Evolutionary conservation across 2,113 vertebrate species (phyloP).

Genomic region (Dendrocopos noguchii): DNA sequence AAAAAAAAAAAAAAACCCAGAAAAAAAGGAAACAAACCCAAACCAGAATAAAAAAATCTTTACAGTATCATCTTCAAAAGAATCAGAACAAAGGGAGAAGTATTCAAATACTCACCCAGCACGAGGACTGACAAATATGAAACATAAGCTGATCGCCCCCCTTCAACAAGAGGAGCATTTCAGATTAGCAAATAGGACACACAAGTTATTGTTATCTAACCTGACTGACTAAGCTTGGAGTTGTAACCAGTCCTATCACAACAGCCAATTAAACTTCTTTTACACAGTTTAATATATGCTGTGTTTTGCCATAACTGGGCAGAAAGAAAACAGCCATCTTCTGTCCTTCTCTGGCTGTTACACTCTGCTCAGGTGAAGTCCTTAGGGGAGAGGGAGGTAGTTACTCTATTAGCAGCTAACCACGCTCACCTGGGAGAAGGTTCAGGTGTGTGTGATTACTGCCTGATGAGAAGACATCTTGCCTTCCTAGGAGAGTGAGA

Average conservation of each 20-base stretch:
- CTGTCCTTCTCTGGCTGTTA: not conserved
- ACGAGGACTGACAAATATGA: not conserved
- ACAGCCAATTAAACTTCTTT: not conserved
- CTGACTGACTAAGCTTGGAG: not conserved
- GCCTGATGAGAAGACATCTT: not conserved
- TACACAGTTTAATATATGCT: not conserved
- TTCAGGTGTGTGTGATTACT: not conserved
- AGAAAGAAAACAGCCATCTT: not conserved
- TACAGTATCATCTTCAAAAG: not conserved
- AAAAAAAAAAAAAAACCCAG: not conserved
- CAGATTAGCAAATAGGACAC: not conserved
- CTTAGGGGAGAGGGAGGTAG: not conserved
- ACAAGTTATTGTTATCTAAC: not conserved
- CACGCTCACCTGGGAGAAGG: not conserved
- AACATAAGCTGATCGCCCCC: not conserved
- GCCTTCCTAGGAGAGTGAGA: not conserved
- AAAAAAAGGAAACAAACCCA: too few species aligned
- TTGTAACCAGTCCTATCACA: not conserved
- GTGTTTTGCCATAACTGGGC: not conserved
- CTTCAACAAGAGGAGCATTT: not conserved
- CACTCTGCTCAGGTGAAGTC: not conserved
- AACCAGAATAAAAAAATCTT: not conserved
- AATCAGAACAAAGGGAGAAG: not conserved
- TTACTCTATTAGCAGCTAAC: not conserved
- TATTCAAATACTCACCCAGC: not conserved